phyloP scores from a whole-genome alignment of 2,797 vertebrate species.

The Girardinus metallicus region DNA sequence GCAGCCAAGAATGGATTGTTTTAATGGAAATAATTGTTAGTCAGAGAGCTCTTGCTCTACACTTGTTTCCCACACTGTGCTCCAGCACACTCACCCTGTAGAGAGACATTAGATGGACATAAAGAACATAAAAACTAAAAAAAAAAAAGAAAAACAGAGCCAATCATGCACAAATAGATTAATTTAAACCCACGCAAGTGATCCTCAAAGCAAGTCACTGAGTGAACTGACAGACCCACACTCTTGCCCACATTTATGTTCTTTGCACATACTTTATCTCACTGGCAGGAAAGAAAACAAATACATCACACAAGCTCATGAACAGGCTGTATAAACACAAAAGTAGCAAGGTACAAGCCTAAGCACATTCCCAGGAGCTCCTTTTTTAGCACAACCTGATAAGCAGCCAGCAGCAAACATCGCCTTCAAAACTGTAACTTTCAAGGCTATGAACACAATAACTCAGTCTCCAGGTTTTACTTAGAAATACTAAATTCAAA shows the following conservation, averaged over 20 bases:
- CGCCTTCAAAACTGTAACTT: conserved; percentile 31
- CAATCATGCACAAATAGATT: conserved; percentile 27
- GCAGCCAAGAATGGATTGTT: conserved; percentile 18
- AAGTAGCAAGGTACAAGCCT: conserved; percentile 39
- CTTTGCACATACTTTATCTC: conserved; percentile 19
- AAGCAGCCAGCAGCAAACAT: conserved; percentile 33
- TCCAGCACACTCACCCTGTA: conserved; percentile 17
- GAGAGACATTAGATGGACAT: conserved; percentile 7
- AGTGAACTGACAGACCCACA: conserved; percentile 23
- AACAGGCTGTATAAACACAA: conserved; percentile 25
- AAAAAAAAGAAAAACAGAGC: not conserved
- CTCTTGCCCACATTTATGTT: conserved; percentile 19
- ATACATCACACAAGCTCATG: conserved; percentile 18
- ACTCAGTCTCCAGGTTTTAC: not conserved
- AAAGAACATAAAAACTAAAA: conserved; percentile 25
- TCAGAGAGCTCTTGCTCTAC: conserved; percentile 22
- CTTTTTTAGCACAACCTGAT: conserved; percentile 46
- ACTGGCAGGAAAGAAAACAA: conserved; percentile 10
- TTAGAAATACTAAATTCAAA: not conserved
- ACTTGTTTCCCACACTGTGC: conserved; percentile 26
- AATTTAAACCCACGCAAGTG: conserved; percentile 23
- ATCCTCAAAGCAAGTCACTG: conserved; percentile 35
- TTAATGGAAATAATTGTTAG: conserved; percentile 40
- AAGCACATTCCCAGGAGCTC: conserved; percentile 40
- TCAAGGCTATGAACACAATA: conserved; percentile 27